phyloP scores from a whole-genome alignment of 2,113 vertebrate species.

The Erinaceus europaeus region DNA sequence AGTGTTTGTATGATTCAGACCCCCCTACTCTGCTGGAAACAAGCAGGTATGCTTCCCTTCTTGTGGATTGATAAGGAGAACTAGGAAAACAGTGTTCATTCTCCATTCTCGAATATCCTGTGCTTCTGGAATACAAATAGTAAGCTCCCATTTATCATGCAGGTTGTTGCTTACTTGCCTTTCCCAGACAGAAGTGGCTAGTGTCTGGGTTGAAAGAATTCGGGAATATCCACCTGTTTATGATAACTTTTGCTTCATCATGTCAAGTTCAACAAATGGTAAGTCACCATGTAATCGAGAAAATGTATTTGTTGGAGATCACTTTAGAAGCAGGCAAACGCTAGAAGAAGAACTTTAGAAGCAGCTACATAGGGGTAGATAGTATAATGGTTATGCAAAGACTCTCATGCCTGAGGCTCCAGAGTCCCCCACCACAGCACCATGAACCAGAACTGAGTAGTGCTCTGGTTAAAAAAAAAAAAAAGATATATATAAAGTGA shows the following conservation, averaged over 20 bases:
- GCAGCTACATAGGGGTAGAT: no score
- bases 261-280: conserved; percentile 97
- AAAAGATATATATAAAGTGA: background rate
- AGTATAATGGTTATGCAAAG: no score
- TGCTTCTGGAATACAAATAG: background rate
- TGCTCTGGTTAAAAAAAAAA: no score
- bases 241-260: conserved; percentile 93
- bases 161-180: conserved; percentile 95
- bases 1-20: conserved; percentile 92
- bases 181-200: conserved; percentile 90
- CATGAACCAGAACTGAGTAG: no score
- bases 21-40: conserved; percentile 95
- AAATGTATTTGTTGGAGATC: background rate
- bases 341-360: no score
- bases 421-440: no score
- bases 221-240: conserved; percentile 83
- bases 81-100: background rate
- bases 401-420: no score
- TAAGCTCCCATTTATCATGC: conserved; percentile 57
- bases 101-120: background rate
- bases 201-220: conserved; percentile 92
- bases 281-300: conserved; percentile 46
- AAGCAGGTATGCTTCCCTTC: conserved; percentile 86
- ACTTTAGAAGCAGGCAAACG: no score
- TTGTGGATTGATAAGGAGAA: background rate